These are phyloP conservation scores for Tinea semifulvella DNA, from an alignment of 2,888 invertebrate genomes.

Conservation along the genomic window DNA sequence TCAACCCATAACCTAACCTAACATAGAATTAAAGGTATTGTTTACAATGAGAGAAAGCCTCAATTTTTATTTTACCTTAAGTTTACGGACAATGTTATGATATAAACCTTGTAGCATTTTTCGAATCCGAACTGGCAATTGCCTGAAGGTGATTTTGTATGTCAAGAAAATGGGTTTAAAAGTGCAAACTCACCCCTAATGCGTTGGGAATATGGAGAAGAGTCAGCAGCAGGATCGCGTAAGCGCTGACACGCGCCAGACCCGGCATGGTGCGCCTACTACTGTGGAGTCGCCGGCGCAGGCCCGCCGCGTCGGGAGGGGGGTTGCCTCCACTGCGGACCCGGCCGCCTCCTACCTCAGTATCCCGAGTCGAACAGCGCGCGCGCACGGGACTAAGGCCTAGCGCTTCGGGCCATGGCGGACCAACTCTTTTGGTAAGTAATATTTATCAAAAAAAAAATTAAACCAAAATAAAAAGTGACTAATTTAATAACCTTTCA, in stretches of 20 bases:
- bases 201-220: background rate
- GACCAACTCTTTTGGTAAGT: slow-evolving; percentile 53
- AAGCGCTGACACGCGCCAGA: slow-evolving; percentile 57
- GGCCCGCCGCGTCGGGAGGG: slow-evolving; percentile 29
- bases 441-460: too few species aligned
- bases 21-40: too few species aligned
- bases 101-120: too few species aligned
- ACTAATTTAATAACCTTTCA: too few species aligned
- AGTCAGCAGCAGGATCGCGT: slow-evolving; percentile 29
- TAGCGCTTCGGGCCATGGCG: slow-evolving; percentile 63
- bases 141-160: too few species aligned
- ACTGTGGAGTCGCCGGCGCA: slow-evolving; percentile 40
- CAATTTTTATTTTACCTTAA: too few species aligned
- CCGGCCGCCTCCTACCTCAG: slow-evolving; percentile 55
- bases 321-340: slow-evolving; percentile 36
- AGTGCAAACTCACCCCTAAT: background rate
- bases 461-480: slow-evolving; percentile 15
- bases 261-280: slow-evolving; percentile 64
- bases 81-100: too few species aligned
- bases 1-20: too few species aligned
- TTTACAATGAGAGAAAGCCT: too few species aligned
- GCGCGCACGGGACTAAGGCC: slow-evolving; percentile 61
- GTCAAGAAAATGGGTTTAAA: background rate
- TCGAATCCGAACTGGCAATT: too few species aligned
- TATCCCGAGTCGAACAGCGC: slow-evolving; percentile 62